These are phyloP conservation scores for Lepidurus apus DNA, from an alignment of 1,140 invertebrate species.

Conservation along the genomic window DNA sequence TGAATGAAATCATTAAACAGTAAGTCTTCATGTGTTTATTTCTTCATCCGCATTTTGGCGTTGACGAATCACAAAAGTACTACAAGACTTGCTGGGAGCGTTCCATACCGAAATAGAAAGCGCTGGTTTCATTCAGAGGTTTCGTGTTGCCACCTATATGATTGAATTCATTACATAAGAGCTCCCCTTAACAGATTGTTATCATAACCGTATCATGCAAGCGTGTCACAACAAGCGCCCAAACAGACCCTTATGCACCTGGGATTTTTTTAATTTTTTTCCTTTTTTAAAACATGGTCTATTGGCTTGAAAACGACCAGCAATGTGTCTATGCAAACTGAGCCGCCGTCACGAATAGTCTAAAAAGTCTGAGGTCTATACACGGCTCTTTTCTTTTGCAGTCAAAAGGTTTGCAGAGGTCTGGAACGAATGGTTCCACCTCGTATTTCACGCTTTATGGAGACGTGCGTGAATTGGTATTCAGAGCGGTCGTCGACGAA, in stretches of 20 bases:
- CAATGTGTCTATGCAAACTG: neutral
- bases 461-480: constrained; percentile 21
- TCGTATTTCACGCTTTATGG: constrained; percentile 18
- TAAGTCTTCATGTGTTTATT: too few relatives aligned
- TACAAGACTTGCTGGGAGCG: too few relatives aligned
- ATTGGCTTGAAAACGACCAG: neutral
- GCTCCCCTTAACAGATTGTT: neutral
- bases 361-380: neutral
- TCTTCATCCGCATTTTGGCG: too few relatives aligned
- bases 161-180: neutral
- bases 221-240: neutral
- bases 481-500: constrained; percentile 1
- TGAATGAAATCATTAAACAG: too few relatives aligned
- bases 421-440: neutral
- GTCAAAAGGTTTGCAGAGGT: neutral
- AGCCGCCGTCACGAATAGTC: neutral
- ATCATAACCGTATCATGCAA: neutral
- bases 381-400: neutral
- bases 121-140: too few relatives aligned
- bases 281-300: neutral
- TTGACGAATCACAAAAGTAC: too few relatives aligned
- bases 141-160: neutral
- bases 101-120: too few relatives aligned
- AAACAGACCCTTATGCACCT: neutral
- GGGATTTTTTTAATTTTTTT: neutral